A percentile compares a stretch with the other conserved stretches of the same genome.
These are phyloP conservation scores for Ciconia stormi DNA, from an alignment of 2,113 vertebrate species.

Conservation along the genomic window DNA sequence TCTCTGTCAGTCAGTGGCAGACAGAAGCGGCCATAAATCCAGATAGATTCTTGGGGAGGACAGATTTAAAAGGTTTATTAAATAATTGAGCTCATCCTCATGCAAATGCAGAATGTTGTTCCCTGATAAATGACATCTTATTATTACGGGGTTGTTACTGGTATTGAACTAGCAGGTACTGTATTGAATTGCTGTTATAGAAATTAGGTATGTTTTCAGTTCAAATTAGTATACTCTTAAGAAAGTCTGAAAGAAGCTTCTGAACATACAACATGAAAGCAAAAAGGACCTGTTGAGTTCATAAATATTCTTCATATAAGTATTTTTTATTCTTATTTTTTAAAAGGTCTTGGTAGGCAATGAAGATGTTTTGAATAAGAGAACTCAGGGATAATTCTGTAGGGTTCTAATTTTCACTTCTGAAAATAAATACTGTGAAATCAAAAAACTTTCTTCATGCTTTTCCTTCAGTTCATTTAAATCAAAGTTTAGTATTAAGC, in stretches of 20 bases:
- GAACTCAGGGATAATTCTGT: not conserved
- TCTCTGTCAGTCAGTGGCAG: not conserved
- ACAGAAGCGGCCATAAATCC: not conserved
- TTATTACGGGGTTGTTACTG: not conserved
- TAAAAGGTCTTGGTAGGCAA: not conserved
- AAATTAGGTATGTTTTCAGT: slow-evolving; percentile 3
- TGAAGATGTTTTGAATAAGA: not conserved
- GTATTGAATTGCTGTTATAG: not conserved
- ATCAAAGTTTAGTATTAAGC: not conserved
- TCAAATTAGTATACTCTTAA: not conserved
- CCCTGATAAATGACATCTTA: not conserved
- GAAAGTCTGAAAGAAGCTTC: not conserved
- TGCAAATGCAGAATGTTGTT: not conserved
- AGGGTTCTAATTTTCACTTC: not conserved
- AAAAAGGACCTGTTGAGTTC: not conserved
- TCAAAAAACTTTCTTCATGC: not conserved
- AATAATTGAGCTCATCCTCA: not conserved
- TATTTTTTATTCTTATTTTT: not conserved
- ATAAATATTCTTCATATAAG: not conserved
- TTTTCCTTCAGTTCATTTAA: not conserved
- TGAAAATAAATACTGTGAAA: not conserved
- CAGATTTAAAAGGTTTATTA: not conserved
- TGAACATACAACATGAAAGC: not conserved
- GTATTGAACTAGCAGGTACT: not conserved
- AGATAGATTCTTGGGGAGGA: not conserved